Evolutionary conservation across 2,113 vertebrate species (phyloP).

Genomic region (Lagenorhynchus albirostris): DNA sequence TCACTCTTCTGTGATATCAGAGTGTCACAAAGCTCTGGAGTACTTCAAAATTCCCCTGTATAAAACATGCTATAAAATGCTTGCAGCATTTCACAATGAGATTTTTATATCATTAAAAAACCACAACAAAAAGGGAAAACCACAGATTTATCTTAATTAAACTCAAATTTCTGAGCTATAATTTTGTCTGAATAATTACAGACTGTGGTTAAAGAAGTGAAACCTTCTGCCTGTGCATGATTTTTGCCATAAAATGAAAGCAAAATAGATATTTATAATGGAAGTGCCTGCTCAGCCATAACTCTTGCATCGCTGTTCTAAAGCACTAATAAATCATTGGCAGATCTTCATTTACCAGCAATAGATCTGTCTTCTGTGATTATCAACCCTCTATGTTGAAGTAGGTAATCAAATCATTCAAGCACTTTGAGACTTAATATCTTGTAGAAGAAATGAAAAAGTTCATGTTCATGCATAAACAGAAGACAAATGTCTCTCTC

Average conservation of each 20-base stretch:
- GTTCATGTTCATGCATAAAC: not conserved
- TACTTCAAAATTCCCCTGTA: not conserved
- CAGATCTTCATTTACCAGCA: not conserved
- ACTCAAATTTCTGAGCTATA: not conserved
- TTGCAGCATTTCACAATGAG: not conserved
- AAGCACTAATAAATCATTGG: not conserved
- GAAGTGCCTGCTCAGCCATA: not conserved
- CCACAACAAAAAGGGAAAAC: not conserved
- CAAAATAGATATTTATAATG: not conserved
- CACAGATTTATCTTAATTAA: not conserved
- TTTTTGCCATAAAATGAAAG: not conserved
- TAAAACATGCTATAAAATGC: not conserved
- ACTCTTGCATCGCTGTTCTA: not conserved
- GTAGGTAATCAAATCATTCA: not conserved
- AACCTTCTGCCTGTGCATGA: not conserved
- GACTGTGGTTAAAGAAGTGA: not conserved
- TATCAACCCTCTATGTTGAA: not conserved
- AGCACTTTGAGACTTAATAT: slow-evolving; percentile 19
- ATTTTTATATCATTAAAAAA: not conserved
- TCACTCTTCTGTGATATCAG: not conserved
- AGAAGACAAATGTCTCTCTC: not conserved
- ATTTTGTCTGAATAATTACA: not conserved
- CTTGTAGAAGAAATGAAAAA: slow-evolving; percentile 5
- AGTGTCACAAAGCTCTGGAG: not conserved
- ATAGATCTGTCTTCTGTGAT: not conserved